These are phyloP conservation scores for Tragelaphus eurycerus DNA, from an alignment of 2,797 vertebrate species.

Conservation along the genomic window DNA sequence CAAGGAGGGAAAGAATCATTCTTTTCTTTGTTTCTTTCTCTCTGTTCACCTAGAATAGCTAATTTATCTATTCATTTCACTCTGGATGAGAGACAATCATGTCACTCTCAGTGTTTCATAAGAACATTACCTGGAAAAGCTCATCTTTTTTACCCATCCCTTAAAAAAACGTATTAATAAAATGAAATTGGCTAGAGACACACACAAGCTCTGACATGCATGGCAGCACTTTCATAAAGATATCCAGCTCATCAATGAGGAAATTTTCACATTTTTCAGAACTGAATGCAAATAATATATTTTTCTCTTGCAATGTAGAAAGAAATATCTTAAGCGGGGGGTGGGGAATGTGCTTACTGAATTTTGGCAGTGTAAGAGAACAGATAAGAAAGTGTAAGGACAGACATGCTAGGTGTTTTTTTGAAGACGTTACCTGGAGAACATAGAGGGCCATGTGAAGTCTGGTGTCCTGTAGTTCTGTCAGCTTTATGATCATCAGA, in stretches of 20 bases:
- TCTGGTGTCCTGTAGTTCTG: constrained; percentile 71
- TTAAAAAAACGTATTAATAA: constrained; percentile 28
- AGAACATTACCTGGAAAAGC: background rate
- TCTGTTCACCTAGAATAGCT: background rate
- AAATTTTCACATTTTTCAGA: constrained; percentile 5
- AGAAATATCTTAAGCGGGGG: background rate
- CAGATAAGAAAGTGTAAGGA: background rate
- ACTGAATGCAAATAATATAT: constrained; percentile 13
- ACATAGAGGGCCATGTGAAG: constrained; percentile 84
- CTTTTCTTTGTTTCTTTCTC: background rate
- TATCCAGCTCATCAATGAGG: background rate
- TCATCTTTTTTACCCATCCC: background rate
- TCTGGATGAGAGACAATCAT: background rate
- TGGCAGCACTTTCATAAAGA: background rate
- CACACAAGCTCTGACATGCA: background rate
- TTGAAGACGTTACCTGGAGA: constrained; percentile 83
- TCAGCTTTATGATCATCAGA: constrained; percentile 83
- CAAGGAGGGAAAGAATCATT: background rate
- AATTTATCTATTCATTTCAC: background rate
- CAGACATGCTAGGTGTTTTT: background rate
- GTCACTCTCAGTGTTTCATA: background rate
- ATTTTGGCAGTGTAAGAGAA: background rate
- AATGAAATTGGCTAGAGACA: constrained; percentile 18
- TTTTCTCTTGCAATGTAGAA: constrained; percentile 28
- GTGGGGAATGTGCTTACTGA: background rate